Evolutionary conservation across 2,797 vertebrate genomes (phyloP), one percentile per base, ranked within the genome.

Genomic region (Lepus townsendii): DNA sequence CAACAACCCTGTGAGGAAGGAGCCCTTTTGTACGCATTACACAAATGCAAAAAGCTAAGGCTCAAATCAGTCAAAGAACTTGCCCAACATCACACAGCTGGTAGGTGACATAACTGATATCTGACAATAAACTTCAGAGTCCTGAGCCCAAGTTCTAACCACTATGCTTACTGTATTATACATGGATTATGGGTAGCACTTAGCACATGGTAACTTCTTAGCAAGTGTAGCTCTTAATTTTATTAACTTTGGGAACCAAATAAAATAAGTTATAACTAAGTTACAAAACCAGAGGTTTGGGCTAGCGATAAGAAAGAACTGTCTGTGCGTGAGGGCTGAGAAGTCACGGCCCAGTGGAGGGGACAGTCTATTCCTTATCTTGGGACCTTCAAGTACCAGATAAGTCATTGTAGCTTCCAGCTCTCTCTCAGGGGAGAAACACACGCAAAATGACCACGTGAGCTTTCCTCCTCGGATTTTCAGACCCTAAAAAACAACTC

Each of bases 281-380:
- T 66, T 66, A n/a, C 3, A 93, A 65, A 76, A 27, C 5, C 65
- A 94, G 73, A 83, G 42, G 47, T 77, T 42, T 65, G 35, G 20
- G 14, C 16, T 66, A n/a, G 5, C 12, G 54, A 77, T 85, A 38
- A 75, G 19, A 63, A 87, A 20, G 65, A 94, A 3, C 26, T 82
- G 98, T 57, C 54, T 68, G 30, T 91, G 16, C 78, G 7, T 66
- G 71, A 30, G 11, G n/a, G 2, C 47, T 76, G 1, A 57, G 16
- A 72, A 66, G 35, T 62, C 8, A 30, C 7, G 11, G 26, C 5
- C 5, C 6, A 13, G 14, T 0, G 2, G 27, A 42, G 13, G 27
- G 27, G 60, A 47, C 76, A 47, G 22, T 75, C 14, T 65, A 6
- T 27, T 57, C 38, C 22, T 68, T 91, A 7, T 38, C 8, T 52